Evolutionary conservation across 2,797 vertebrate genomes (phyloP).

Genomic region (Xenentodon cancila): DNA sequence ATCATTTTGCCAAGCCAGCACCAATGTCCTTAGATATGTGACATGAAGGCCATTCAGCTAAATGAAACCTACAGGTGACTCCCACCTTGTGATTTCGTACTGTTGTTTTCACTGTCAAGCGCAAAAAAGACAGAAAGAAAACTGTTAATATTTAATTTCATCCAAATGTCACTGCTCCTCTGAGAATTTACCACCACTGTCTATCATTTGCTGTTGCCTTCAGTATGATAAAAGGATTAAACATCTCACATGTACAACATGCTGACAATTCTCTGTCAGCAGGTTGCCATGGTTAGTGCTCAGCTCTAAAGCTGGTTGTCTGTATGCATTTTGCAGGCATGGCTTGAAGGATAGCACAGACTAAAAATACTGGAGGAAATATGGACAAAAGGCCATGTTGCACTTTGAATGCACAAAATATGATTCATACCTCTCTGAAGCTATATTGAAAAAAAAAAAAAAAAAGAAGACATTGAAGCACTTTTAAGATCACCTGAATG

Average conservation of each 20-base stretch:
- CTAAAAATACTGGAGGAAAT: not conserved
- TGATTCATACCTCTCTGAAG: too few species aligned
- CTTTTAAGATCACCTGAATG: slow-evolving; percentile 1
- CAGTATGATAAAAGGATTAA: slow-evolving; percentile 13
- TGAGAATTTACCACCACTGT: slow-evolving; percentile 10
- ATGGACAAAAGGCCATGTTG: slow-evolving; percentile 6
- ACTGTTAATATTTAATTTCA: slow-evolving; percentile 3
- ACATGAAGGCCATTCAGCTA: slow-evolving; percentile 77
- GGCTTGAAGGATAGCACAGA: slow-evolving; percentile 6
- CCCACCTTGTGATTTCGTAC: slow-evolving; percentile 15
- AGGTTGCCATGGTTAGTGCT: slow-evolving; percentile 33
- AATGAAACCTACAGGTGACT: slow-evolving; percentile 73
- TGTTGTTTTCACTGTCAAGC: slow-evolving; percentile 5
- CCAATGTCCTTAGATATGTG: slow-evolving; percentile 77
- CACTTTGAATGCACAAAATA: not conserved
- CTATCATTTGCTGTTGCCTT: slow-evolving; percentile 12
- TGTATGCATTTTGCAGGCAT: slow-evolving; percentile 15
- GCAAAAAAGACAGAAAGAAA: not conserved
- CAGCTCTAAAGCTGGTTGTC: slow-evolving; percentile 15
- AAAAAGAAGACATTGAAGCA: not conserved
- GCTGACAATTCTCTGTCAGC: slow-evolving; percentile 22
- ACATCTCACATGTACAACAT: slow-evolving; percentile 18
- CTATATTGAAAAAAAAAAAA: not conserved
- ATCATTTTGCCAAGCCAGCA: slow-evolving; percentile 80
- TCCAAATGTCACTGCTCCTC: slow-evolving; percentile 15